Base-by-base conservation (phyloP, 2,797 vertebrate species). In the Lacerta viridis region DNA sequence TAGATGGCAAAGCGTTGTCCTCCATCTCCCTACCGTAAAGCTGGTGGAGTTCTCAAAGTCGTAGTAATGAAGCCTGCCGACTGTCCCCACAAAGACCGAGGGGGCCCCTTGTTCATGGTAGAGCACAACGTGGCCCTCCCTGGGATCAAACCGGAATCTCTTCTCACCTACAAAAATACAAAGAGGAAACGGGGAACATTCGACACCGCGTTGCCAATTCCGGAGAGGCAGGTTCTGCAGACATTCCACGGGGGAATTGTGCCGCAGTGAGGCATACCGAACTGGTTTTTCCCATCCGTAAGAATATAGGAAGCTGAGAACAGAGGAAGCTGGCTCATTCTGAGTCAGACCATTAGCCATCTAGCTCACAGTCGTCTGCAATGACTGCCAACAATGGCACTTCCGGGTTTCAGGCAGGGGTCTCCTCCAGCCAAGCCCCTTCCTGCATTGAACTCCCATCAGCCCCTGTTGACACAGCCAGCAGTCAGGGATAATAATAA, bases 51-150 rank as follows among this genome's bases (percentile, higher is more conserved):
- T 1, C 0, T 90, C 75, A 4, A 97, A 97, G 92, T 95, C 69
- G 0, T 96, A 91, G 90, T 81, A 90, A 79, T 97, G 97, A 88
- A 97, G 94, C 84, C 80, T 96, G 15, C 94, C 91, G 20, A 95
- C 94, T 29, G 96, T 97, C 1, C 97, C 97, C 0, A 97, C 2
- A 11, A 93, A 95, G 39, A 97, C 86, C 0, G 92, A 93, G 6
- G 95, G 88, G 81, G 90, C 93, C 86, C 95, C 95, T 0, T 95
- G 92, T 82, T 95, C 83, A 0, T 97, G 97, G 64, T 96, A 96
- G 69, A 97, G 96, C 79, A 97, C 96, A 0, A 95, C 93, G 88
- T 97, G 96, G 0, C 85, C 95, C 92, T 97, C 97, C 0, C 61
- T 50, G 50, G 91, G 89, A 1, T 92, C 94, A 5, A 97, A 96